Base-by-base conservation (phyloP, 2,888 invertebrate genomes). In the Cylindroiulus punctatus region DNA sequence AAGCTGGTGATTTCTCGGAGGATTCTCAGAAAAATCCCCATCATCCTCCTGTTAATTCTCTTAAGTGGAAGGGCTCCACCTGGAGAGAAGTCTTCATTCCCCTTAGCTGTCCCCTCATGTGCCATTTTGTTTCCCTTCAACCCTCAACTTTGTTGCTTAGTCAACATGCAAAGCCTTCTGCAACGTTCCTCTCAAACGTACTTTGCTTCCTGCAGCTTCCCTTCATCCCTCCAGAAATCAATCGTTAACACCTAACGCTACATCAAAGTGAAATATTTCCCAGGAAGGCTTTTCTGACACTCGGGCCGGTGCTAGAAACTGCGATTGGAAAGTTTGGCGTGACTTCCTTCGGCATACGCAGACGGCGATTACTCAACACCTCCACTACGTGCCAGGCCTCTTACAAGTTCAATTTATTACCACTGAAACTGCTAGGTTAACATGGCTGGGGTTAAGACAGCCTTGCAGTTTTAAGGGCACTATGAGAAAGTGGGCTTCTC, bases 241-340 rank as follows among this genome's bases (percentile, higher is more conserved):
- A 82, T 82, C 82, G 82, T 30, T 82, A 26, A 82, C 26, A 30
- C 82, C 10, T 82, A 17, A 22, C 82, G 40, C 32, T 82, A n/a
- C 19, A 32, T 82, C 82, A 36, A 82, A 82, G 82, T 82, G 82
- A 82, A 82, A 82, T 82, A 82, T 82, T 82, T 82, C 82, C 14
- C n/a, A 7, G 12, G 82, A 32, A 82, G 82, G 40, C 40, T 32
- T 30, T 82, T 82, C 82, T 40, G 82, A 36, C 82, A 82, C 36
- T 82, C n/a, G 40, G 32, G 32, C 32, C 32, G 82, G 10, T 82
- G 82, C n/a, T 36, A 32, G 22, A 57, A 57, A 57, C 57, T 57
- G 57, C 57, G 57, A 57, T 57, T 57, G n/a, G 22, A 57, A 57
- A 57, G 57, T 57, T 57, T 22, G n/a, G 57, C 57, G 57, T 22